Percentiles rank a stretch among this genome's conserved stretches.
These are phyloP conservation scores for Ptychoptera contaminata DNA, from an alignment of 2,888 invertebrate species.

Conservation along the genomic window DNA sequence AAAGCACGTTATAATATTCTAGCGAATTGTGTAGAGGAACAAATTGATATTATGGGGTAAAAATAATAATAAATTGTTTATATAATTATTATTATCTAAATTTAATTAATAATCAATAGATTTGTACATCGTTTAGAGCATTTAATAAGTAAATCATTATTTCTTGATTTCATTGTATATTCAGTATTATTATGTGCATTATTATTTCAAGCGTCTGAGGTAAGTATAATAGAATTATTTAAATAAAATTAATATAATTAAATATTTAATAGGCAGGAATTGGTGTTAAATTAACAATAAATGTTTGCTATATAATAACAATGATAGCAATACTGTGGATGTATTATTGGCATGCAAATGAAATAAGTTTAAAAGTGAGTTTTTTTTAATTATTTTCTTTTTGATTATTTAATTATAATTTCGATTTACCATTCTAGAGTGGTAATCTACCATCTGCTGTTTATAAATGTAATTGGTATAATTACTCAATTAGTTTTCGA, in stretches of 20 bases:
- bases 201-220: slow-evolving; percentile 7
- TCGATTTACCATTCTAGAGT: background rate
- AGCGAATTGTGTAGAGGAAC: background rate
- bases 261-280: background rate
- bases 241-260: background rate
- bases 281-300: slow-evolving; percentile 4
- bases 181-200: slow-evolving; percentile 7
- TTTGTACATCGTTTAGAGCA: too few relatives aligned
- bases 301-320: slow-evolving; percentile 7
- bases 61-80: background rate
- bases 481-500: background rate
- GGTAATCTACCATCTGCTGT: slow-evolving; percentile 2
- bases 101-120: background rate
- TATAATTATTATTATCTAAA: background rate
- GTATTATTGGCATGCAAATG: slow-evolving; percentile 9
- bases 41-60: background rate
- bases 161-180: slow-evolving; percentile 8
- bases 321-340: slow-evolving; percentile 8
- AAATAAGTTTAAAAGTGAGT: slow-evolving; percentile 5
- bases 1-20: too few relatives aligned
- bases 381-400: background rate
- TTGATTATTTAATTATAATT: too few relatives aligned
- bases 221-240: slow-evolving; percentile 1
- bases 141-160: slow-evolving; percentile 5
- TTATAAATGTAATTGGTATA: slow-evolving; percentile 7